Base-by-base conservation (phyloP, 2,797 vertebrate species). In the Myripristis jacobus region DNA sequence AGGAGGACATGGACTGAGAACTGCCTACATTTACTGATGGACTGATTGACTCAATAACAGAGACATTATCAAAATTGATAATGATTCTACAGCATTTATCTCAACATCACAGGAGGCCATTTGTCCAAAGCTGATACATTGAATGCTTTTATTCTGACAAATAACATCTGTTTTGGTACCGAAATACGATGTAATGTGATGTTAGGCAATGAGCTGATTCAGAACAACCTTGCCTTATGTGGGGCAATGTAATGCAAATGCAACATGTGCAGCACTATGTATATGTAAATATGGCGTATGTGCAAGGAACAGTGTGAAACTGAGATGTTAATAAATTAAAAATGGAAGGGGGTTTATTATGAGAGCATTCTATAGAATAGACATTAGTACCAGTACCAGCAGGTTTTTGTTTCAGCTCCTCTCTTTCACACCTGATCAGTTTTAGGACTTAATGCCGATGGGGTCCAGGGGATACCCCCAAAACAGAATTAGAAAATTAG, bases 1-100 rank as follows among this genome's bases (percentile, higher is more conserved):
- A 96, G n/a, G 94, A 96, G 67, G 92, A 96, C 55, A 95, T 95
- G 94, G 83, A 88, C 46, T 94, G 77, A 94, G 53, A 60, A 54
- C 5, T 5, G 7, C 38, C 18, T 4, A 27, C 24, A 5, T 57
- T 5, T 47, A 62, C 44, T 0, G 8, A 53, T 10, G 6, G 70
- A 88, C 80, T 60, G 58, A 67, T 67, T n/a, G 24, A 51, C 54
- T 41, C 48, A 18, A 36, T 52, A 50, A 64, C 47, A 44, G 58
- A 68, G 24, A 34, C 44, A 16, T 46, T 41, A 36, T 48, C 1
- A 19, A 25, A 11, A 53, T 3, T 3, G 3, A 63, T 47, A 3
- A 29, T 46, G 41, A 47, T 68, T 38, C 12, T 64, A 2, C 59
- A 66, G 3, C 2, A 25, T 18, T 15, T 59, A n/a, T 48, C 27